Evolutionary conservation across 2,888 invertebrate genomes (phyloP).

Genomic region (Drosophila kokeensis): DNA sequence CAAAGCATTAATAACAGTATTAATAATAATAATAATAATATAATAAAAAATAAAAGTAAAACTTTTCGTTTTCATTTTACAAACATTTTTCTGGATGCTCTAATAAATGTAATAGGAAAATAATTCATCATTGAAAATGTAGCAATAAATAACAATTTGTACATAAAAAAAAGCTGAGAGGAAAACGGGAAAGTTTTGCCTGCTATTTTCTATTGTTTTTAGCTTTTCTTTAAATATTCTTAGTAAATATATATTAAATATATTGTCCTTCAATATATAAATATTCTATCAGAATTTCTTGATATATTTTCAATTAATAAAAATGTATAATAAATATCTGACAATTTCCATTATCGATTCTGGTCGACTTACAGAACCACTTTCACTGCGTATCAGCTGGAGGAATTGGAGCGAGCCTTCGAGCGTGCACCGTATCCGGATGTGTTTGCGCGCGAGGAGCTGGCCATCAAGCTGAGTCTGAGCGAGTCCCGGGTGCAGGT

Average conservation of each 20-base stretch:
- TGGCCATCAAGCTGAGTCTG: conserved; percentile 95
- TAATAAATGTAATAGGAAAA: not conserved
- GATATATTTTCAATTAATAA: not conserved
- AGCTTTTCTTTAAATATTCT: not conserved
- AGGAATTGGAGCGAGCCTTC: conserved; percentile 96
- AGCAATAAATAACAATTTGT: not conserved
- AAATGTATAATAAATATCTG: not conserved
- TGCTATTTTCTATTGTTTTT: not conserved
- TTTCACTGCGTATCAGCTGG: conserved; percentile 97
- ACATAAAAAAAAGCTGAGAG: not conserved
- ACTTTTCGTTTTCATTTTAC: not conserved
- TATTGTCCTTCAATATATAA: not conserved
- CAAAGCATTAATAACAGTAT: not conserved
- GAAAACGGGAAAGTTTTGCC: not conserved
- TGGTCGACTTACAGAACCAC: conserved; percentile 90
- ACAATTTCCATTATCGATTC: not conserved
- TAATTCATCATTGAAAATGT: no score
- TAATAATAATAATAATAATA: no score
- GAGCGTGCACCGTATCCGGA: conserved; percentile 98
- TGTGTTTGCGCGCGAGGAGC: conserved; percentile 96
- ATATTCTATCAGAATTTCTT: not conserved
- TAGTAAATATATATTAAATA: not conserved
- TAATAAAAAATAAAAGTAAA: no score
- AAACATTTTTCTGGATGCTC: not conserved
- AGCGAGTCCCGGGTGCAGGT: conserved; percentile 91